Evolutionary conservation across 1,140 invertebrate species (phyloP), one percentile per base, ranked within the genome.

Genomic region (Cryptotermes secundus): DNA sequence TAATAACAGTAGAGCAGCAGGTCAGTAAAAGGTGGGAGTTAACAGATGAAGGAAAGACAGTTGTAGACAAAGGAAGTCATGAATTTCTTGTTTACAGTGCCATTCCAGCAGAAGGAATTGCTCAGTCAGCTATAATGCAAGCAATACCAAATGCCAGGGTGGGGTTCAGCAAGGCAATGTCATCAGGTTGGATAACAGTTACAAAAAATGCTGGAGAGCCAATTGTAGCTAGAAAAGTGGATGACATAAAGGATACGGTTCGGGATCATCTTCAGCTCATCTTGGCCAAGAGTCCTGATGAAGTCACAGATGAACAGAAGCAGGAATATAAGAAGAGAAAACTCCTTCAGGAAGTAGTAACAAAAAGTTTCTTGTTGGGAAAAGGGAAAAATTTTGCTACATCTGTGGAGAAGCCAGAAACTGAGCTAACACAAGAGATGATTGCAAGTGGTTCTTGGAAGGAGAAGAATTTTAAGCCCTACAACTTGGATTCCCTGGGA

Each of bases 161-260:
- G 84, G 99, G 99, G 34, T 97, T 99, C 87, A 97, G 96, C 85
- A 99, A 99, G 92, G 99, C 99, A 14, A 96, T 99, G 93, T 94
- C 95, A 19, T 92, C 94, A 84, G 96, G 96, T n/a, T 99, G 98
- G 99, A 95, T 99, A 84, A 86, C 91, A 81, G 91, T 98, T 53
- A 97, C 98, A 87, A 99, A 99, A 91, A 93, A 89, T 81, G 91
- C 88, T 34, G 92, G 91, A 38, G 90, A 92, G 85, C 93, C 95
- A 31, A 88, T 94, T 85, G 92, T 98, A 9, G 92, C 92, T 84
- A 92, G 92, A 86, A 96, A 96, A 90, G 93, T 96, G 38, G 89
- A 94, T 1, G 90, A 88, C 34, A 97, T 99, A 84, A 91, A 91
- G 26, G 98, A 99, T 88, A 90, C 88, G 31, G 93, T 94, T 34